Percentiles rank a stretch among this genome's conserved stretches.
Conservation (phyloP, 2,113 vertebrate genomes). For the Platycercus adscitus region DNA sequence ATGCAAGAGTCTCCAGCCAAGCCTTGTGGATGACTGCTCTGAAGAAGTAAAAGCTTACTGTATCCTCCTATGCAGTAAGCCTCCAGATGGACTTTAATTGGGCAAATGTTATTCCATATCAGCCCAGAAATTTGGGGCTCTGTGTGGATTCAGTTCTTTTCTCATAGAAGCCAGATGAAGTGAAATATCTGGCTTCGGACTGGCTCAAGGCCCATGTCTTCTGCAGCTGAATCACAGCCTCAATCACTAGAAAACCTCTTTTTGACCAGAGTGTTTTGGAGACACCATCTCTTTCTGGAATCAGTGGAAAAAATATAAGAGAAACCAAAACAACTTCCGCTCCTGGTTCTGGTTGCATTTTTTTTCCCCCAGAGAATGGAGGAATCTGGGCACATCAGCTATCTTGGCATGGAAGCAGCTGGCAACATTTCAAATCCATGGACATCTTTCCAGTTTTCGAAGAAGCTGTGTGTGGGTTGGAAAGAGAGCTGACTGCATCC, state of each 20-base stretch:
- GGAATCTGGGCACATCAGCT: conserved; percentile 26
- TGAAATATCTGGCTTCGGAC: background rate
- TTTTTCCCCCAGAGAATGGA: background rate
- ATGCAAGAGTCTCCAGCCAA: background rate
- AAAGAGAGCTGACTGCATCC: background rate
- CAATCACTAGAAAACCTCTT: background rate
- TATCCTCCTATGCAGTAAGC: background rate
- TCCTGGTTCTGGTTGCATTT: background rate
- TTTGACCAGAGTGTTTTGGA: background rate
- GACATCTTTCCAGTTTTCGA: background rate
- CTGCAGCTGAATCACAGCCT: background rate
- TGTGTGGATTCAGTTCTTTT: background rate
- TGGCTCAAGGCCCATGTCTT: background rate
- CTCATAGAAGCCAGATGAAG: background rate
- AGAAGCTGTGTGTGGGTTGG: conserved; percentile 24
- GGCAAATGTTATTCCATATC: background rate
- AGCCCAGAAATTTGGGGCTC: background rate
- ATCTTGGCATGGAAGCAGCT: conserved; percentile 24
- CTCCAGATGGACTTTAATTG: background rate
- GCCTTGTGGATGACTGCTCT: background rate
- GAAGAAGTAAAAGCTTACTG: background rate
- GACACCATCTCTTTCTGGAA: background rate
- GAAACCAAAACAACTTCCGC: background rate
- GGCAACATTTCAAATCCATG: background rate
- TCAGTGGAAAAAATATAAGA: background rate